These are phyloP conservation scores for Nephrotoma guestfalica DNA, from an alignment of 2,888 invertebrate species.

Conservation along the genomic window DNA sequence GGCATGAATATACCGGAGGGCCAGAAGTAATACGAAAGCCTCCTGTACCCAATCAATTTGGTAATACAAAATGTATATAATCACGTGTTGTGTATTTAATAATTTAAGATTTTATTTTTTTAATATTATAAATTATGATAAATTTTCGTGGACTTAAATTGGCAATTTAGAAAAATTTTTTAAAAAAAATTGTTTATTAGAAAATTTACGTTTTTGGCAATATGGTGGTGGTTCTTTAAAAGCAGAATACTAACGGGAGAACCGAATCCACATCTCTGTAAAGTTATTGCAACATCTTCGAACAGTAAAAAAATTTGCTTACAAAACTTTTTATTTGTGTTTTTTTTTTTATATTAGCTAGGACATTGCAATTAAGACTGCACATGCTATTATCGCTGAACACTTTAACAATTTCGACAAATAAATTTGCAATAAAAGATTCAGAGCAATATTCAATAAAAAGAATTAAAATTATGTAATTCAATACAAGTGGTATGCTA, in stretches of 20 bases:
- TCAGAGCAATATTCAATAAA: too few species aligned
- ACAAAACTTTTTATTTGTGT: background rate
- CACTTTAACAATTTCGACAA: too few species aligned
- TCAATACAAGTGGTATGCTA: too few species aligned
- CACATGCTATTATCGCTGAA: too few species aligned
- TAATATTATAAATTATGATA: background rate
- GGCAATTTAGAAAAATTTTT: background rate
- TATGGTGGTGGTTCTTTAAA: background rate
- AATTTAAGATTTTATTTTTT: background rate
- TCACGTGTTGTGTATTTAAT: background rate
- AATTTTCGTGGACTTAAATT: background rate
- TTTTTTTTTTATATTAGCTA: too few species aligned
- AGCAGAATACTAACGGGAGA: background rate
- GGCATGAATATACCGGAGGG: conserved; percentile 79
- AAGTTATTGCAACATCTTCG: background rate
- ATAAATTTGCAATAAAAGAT: too few species aligned
- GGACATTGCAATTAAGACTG: too few species aligned
- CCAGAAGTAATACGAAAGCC: conserved; percentile 55
- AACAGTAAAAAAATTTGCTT: background rate
- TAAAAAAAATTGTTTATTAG: background rate
- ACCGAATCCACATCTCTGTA: background rate
- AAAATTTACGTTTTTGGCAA: background rate
- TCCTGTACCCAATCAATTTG: conserved; percentile 38
- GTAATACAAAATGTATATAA: conserved; percentile 14
- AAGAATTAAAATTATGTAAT: too few species aligned